Evolutionary conservation across 2,888 invertebrate species (phyloP).

Genomic region (Tanypteryx hageni): DNA sequence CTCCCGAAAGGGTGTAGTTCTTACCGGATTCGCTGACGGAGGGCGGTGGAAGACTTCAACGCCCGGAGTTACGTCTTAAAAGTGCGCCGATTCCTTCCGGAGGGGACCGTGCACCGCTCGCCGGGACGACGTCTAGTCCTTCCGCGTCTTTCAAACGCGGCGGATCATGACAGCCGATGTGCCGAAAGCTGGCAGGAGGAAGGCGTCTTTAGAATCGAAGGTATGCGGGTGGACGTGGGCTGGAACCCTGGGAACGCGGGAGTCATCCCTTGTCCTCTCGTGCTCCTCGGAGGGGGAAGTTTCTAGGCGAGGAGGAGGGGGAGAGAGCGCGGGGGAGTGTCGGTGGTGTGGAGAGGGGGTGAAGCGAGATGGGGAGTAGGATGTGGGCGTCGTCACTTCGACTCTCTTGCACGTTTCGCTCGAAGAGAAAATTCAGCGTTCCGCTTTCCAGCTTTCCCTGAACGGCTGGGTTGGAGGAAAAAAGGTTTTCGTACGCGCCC

Average conservation of each 20-base stretch:
- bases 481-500: not conserved
- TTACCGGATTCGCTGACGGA: not conserved
- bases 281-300: constrained; percentile 56
- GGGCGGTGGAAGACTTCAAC: not conserved
- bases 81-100: not conserved
- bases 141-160: not conserved
- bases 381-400: constrained; percentile 39
- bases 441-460: constrained; percentile 60
- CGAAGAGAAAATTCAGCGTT: constrained; percentile 56
- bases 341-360: not conserved
- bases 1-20: not conserved
- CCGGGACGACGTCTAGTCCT: not conserved
- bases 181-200: constrained; percentile 47
- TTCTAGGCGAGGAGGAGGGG: not conserved
- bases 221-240: not conserved
- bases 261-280: constrained; percentile 1
- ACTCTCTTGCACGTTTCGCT: constrained; percentile 53
- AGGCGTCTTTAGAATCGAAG: constrained; percentile 57
- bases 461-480: not conserved
- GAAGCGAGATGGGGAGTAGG: not conserved
- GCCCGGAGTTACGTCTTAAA: not conserved
- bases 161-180: constrained; percentile 37
- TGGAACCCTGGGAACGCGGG: not conserved
- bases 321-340: not conserved
- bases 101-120: not conserved